phyloP scores from a whole-genome alignment of 2,113 vertebrate species.

The Dipodomys merriami region DNA sequence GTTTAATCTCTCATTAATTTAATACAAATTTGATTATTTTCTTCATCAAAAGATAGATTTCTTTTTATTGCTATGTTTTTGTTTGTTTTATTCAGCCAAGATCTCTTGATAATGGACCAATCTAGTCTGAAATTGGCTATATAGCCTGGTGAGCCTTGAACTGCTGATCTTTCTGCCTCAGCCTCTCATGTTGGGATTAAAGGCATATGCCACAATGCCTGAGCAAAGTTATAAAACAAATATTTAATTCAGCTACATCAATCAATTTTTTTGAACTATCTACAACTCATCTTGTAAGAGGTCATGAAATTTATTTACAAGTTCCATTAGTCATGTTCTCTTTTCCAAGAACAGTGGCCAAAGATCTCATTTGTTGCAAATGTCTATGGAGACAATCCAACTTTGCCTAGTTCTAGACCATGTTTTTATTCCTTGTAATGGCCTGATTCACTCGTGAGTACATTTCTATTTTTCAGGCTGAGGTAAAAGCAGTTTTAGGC shows the following conservation, averaged over 20 bases:
- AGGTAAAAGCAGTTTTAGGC: neutral
- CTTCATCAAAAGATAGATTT: neutral
- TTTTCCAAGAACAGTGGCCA: neutral
- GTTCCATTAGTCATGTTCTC: neutral
- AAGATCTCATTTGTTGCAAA: neutral
- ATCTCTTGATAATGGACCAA: too few relatives aligned
- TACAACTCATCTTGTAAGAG: neutral
- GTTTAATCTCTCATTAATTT: neutral
- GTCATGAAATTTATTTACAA: neutral
- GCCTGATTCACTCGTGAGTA: neutral
- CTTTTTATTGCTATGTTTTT: too few relatives aligned
- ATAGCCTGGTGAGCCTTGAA: too few relatives aligned
- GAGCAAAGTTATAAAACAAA: too few relatives aligned
- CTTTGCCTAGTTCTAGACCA: neutral
- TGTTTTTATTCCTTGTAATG: neutral
- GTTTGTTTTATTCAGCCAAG: too few relatives aligned
- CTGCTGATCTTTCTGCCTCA: too few relatives aligned
- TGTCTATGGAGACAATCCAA: neutral
- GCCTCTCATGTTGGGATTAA: too few relatives aligned
- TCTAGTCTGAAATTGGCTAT: too few relatives aligned
- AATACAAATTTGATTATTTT: neutral
- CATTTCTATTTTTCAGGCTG: neutral
- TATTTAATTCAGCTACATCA: neutral
- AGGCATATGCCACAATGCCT: too few relatives aligned
- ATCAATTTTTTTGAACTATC: neutral